Evolutionary conservation across 2,888 invertebrate genomes (phyloP), one percentile per base, ranked within the genome.

Genomic region (Phyllotreta striolata): DNA sequence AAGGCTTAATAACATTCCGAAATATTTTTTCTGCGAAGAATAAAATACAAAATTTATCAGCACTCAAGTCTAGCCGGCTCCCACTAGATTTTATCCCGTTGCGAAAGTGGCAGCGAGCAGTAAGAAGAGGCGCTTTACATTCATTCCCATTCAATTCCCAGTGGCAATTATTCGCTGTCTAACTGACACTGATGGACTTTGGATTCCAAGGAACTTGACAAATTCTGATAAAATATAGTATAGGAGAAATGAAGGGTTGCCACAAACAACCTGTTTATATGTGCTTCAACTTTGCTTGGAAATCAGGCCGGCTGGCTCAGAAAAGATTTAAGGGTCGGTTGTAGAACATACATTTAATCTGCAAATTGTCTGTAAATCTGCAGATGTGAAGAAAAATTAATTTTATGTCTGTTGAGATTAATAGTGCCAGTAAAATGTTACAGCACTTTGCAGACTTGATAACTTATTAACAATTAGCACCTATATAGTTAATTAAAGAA

Each of bases 161-260:
- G 24, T 66, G 74, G 74, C 74, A 75, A 76, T 76, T 74, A 75
- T 73, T 76, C 72, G 64, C 66, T 70, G 71, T 72, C 72, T 73
- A 73, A 72, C 66, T 72, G 73, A 74, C 76, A 70, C 71, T 77
- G 76, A 76, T 75, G 71, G 73, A 76, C 72, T 69, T 40, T 46
- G 46, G 61, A 55, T 61, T 64, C 46, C 41, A 39, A 24, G 51
- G 54, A 52, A 61, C 65, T 57, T 57, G 65, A 62, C 62, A 57
- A 62, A 62, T 59, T 65, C 62, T 54, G 62, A 65, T 65, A 65
- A 60, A 57, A 65, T 65, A 59, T 59, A 49, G 59, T 64, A 55
- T 39, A 24, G 55, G 47, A 39, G 51, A 55, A 57, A 57, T 62
- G 57, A 64, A 62, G 61, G 58, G 64, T 64, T 57, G 59, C 64